Evolutionary conservation across 2,113 vertebrate species (phyloP).

Genomic region (Gadus chalcogrammus): DNA sequence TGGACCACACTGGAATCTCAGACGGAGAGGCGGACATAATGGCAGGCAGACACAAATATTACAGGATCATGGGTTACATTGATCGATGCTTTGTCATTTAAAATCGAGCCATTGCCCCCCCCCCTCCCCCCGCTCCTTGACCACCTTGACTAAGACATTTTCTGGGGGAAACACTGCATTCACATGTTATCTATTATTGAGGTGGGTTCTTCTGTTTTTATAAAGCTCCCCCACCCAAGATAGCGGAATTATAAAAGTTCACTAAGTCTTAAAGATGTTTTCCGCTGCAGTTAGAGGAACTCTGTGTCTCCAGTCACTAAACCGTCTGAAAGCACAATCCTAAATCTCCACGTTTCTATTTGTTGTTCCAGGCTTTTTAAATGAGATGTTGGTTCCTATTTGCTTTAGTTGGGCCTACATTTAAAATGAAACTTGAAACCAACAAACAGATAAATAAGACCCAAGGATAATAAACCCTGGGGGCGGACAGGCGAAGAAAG

Average conservation of each 20-base stretch:
- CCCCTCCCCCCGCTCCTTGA: too few relatives aligned
- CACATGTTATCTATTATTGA: too few relatives aligned
- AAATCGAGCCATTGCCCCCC: background rate
- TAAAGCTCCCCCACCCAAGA: too few relatives aligned
- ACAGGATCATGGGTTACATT: too few relatives aligned
- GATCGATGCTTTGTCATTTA: background rate
- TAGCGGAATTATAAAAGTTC: too few relatives aligned
- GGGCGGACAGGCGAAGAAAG: conserved; percentile 35
- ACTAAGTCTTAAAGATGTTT: conserved; percentile 14
- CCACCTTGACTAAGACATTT: too few relatives aligned
- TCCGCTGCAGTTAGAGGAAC: conserved; percentile 44
- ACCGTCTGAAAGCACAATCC: conserved; percentile 60
- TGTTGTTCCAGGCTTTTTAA: conserved; percentile 58
- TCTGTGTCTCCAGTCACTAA: conserved; percentile 56
- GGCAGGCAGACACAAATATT: too few relatives aligned
- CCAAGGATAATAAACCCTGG: conserved; percentile 54
- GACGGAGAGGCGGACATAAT: background rate
- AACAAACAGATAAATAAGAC: conserved; percentile 67
- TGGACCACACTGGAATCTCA: conserved; percentile 14
- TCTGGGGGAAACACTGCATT: too few relatives aligned
- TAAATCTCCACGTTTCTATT: conserved; percentile 56
- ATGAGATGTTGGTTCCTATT: conserved; percentile 55
- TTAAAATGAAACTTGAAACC: conserved; percentile 54
- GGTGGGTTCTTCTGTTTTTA: too few relatives aligned
- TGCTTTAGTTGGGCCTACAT: conserved; percentile 40